Evolutionary conservation across 2,888 invertebrate species (phyloP).

Genomic region (Operophtera brumata): DNA sequence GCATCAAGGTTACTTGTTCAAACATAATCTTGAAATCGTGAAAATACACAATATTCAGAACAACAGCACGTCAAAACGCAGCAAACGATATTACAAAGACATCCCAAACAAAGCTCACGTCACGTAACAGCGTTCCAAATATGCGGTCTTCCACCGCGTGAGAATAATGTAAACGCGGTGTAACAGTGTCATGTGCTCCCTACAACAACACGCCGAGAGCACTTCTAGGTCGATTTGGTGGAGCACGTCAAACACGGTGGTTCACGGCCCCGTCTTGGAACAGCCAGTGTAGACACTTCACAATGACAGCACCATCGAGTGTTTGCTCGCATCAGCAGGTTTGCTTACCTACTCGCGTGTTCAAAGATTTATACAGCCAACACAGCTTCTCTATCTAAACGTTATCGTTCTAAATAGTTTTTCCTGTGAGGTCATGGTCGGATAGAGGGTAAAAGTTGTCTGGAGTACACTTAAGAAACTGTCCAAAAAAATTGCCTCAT

Average conservation of each 20-base stretch:
- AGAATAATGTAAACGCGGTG: conserved; percentile 12
- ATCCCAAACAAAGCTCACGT: not conserved
- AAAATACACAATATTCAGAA: not conserved
- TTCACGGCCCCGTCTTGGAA: conserved; percentile 48
- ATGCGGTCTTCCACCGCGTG: conserved; percentile 24
- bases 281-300: conserved; percentile 58
- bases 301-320: conserved; percentile 51
- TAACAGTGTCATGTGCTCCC: conserved; percentile 11
- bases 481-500: conserved; percentile 36
- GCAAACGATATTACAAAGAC: not conserved
- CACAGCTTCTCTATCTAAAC: conserved; percentile 24
- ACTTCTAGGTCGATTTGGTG: conserved; percentile 57
- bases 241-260: conserved; percentile 59
- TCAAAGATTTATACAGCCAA: conserved; percentile 49
- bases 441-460: conserved; percentile 7
- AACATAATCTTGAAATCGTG: too few relatives aligned
- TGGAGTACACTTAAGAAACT: conserved; percentile 26
- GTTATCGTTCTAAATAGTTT: conserved; percentile 18
- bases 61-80: not conserved
- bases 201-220: conserved; percentile 42
- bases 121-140: not conserved
- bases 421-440: conserved; percentile 25
- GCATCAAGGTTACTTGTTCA: too few relatives aligned
- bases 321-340: conserved; percentile 52
- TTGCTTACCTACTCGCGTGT: conserved; percentile 48